Percentiles rank a stretch among this genome's conserved stretches.
These are phyloP conservation scores for Macroglossus sobrinus DNA, from an alignment of 2,113 vertebrate species.

Conservation along the genomic window DNA sequence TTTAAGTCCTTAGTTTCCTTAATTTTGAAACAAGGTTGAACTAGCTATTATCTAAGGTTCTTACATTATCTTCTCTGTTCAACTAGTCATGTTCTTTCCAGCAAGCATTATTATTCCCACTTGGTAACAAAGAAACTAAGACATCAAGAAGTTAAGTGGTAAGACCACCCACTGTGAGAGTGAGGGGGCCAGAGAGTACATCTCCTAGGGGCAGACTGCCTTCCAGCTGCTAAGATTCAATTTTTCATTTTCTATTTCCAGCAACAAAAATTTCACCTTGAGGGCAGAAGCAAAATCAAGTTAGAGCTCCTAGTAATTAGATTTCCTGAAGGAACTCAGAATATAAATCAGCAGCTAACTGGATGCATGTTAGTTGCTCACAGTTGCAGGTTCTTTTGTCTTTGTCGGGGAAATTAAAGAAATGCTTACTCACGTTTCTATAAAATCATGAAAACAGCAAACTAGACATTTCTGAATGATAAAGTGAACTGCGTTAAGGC, in stretches of 20 bases:
- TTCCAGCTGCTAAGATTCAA: neutral
- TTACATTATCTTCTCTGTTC: neutral
- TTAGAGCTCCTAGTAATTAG: conserved; percentile 73
- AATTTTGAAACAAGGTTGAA: neutral
- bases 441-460: conserved; percentile 59
- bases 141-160: neutral
- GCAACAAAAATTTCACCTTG: conserved; percentile 63
- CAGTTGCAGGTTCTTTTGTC: conserved; percentile 51
- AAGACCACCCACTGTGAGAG: neutral
- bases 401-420: conserved; percentile 61
- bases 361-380: conserved; percentile 45
- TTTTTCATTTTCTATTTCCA: conserved; percentile 38
- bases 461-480: conserved; percentile 63
- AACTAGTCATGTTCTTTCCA: neutral
- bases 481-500: conserved; percentile 62
- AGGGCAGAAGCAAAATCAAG: conserved; percentile 69
- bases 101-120: neutral
- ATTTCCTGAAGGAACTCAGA: conserved; percentile 64
- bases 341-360: conserved; percentile 68
- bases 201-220: neutral
- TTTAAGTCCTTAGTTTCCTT: neutral
- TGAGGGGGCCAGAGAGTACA: neutral
- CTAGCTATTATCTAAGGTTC: neutral
- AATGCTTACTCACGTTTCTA: conserved; percentile 62
- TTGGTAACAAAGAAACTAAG: neutral